Evolutionary conservation across 2,797 vertebrate species (phyloP).

Genomic region (Philypnodon macrostomus): DNA sequence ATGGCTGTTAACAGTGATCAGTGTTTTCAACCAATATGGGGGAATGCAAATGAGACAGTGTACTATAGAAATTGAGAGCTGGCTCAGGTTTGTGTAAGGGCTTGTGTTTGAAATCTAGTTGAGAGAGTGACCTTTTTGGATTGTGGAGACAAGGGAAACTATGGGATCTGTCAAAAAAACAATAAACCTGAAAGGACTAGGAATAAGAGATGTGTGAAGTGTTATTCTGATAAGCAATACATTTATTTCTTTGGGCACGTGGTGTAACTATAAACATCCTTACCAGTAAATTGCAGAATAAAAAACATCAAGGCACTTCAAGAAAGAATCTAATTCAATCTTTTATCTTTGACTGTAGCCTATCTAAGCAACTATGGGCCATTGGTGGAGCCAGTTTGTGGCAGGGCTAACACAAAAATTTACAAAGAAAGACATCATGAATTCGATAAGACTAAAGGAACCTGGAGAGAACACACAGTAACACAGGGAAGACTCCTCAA

Average conservation of each 20-base stretch:
- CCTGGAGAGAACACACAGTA: too few species aligned
- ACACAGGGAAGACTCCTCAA: too few species aligned
- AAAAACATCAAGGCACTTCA: neutral
- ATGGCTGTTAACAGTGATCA: constrained; percentile 28
- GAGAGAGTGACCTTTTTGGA: constrained; percentile 38
- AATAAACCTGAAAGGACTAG: constrained; percentile 38
- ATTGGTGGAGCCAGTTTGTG: too few species aligned
- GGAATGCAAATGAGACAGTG: constrained; percentile 26
- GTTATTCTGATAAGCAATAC: neutral
- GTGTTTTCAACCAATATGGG: constrained; percentile 10
- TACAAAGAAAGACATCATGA: too few species aligned
- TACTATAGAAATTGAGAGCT: neutral
- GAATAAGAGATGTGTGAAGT: neutral
- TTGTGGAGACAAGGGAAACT: constrained; percentile 5
- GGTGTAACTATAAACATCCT: neutral
- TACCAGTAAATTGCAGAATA: neutral
- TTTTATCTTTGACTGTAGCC: too few species aligned
- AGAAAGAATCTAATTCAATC: too few species aligned
- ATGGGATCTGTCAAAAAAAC: constrained; percentile 17
- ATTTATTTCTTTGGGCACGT: neutral
- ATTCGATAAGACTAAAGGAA: too few species aligned
- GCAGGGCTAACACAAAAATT: too few species aligned
- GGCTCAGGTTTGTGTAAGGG: neutral
- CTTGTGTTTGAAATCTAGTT: constrained; percentile 14
- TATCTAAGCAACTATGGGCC: too few species aligned